These are phyloP conservation scores for Telenomus remus DNA, from an alignment of 1,140 invertebrate genomes.

Conservation along the genomic window DNA sequence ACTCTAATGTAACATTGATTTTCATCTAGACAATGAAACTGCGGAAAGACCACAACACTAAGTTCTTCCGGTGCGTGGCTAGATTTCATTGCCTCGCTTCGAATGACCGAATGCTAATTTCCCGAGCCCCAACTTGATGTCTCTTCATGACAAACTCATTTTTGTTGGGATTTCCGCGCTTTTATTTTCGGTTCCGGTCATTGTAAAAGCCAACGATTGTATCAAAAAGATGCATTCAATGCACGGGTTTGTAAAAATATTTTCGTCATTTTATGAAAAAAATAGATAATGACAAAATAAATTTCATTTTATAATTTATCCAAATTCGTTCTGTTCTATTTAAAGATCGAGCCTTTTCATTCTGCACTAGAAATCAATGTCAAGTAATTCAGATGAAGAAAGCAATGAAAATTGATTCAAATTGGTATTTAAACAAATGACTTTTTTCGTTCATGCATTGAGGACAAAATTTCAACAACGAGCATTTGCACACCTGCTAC, in stretches of 20 bases:
- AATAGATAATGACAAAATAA: too few relatives aligned
- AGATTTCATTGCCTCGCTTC: constrained; percentile 64
- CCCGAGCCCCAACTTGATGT: constrained; percentile 31
- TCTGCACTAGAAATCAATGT: too few relatives aligned
- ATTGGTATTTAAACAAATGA: too few relatives aligned
- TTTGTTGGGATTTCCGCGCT: constrained; percentile 69
- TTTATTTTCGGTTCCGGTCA: constrained; percentile 71
- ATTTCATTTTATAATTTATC: too few relatives aligned
- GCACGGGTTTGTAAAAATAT: constrained; percentile 1
- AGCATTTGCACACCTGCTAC: too few relatives aligned
- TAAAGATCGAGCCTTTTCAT: not conserved
- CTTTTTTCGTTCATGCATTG: too few relatives aligned
- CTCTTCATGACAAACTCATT: constrained; percentile 72
- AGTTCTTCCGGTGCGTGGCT: constrained; percentile 63
- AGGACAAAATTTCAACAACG: too few relatives aligned
- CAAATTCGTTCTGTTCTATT: not conserved
- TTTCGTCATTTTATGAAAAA: not conserved
- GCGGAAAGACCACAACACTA: constrained; percentile 19
- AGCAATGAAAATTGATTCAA: too few relatives aligned
- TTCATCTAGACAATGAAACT: constrained; percentile 45
- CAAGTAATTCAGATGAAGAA: too few relatives aligned
- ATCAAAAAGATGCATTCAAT: constrained; percentile 21
- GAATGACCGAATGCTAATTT: constrained; percentile 54
- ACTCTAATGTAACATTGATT: constrained; percentile 47
- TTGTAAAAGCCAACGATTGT: constrained; percentile 59